Evolutionary conservation across 2,797 vertebrate species (phyloP).

Genomic region (Karalla daura): DNA sequence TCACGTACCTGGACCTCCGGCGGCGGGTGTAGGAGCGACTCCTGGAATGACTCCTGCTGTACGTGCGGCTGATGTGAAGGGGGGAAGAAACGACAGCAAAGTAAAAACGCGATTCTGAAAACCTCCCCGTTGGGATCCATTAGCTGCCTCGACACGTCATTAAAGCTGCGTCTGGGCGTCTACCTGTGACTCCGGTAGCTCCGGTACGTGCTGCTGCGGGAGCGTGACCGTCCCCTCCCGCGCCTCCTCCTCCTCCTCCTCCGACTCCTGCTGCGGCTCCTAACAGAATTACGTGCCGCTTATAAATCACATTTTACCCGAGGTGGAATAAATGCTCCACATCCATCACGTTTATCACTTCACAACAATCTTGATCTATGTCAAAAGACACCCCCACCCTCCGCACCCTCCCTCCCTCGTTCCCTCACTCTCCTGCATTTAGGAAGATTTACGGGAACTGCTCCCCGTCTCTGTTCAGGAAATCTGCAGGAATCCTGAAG

Average conservation of each 20-base stretch:
- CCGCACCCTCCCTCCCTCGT: too few species aligned
- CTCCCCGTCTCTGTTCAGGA: too few species aligned
- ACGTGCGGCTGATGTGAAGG: constrained; percentile 82
- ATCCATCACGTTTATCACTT: constrained; percentile 24
- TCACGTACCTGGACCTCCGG: constrained; percentile 90
- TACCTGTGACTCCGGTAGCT: constrained; percentile 89
- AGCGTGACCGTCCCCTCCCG: constrained; percentile 85
- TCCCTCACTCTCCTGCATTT: neutral
- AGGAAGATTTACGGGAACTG: neutral
- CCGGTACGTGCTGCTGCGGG: constrained; percentile 90
- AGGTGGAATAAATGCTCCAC: constrained; percentile 6
- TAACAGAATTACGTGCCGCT: constrained; percentile 53
- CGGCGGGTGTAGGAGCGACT: constrained; percentile 87
- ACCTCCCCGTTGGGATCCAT: neutral
- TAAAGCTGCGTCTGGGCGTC: neutral
- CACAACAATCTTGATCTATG: neutral
- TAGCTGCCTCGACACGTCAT: neutral
- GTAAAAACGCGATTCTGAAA: too few species aligned
- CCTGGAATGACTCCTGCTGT: constrained; percentile 92
- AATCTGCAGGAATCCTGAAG: too few species aligned
- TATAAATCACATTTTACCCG: constrained; percentile 1
- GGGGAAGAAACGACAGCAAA: constrained; percentile 13
- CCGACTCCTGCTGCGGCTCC: constrained; percentile 92
- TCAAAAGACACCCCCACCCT: neutral
- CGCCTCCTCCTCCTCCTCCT: constrained; percentile 85